Conservation (phyloP, 2,113 vertebrate species). For the Mola mola region DNA sequence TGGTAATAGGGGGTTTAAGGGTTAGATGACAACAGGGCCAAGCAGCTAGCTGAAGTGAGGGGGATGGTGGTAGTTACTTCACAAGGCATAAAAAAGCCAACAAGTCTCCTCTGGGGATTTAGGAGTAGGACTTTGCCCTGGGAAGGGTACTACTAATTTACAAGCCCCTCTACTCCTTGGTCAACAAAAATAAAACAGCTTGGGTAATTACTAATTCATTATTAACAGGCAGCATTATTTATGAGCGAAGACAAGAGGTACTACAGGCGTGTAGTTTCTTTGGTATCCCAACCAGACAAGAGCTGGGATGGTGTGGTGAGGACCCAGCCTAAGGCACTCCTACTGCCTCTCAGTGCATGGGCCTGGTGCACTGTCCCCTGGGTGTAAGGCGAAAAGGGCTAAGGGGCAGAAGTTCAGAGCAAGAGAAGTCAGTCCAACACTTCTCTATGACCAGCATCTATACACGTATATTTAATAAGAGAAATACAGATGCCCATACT, state of each 20-base stretch:
- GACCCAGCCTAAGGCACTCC: conserved; percentile 79
- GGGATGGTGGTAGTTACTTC: conserved; percentile 41
- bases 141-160: conserved; percentile 71
- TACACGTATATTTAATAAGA: conserved; percentile 27
- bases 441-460: conserved; percentile 67
- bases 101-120: conserved; percentile 54
- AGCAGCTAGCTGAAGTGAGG: conserved; percentile 6
- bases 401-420: conserved; percentile 42
- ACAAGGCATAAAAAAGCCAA: conserved; percentile 60
- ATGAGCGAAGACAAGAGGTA: conserved; percentile 72
- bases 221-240: conserved; percentile 84
- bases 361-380: conserved; percentile 71
- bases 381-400: conserved; percentile 55
- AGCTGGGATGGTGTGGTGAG: conserved; percentile 71
- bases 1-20: conserved; percentile 16
- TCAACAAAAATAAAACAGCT: conserved; percentile 80
- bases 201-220: conserved; percentile 84
- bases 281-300: conserved; percentile 72
- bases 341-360: conserved; percentile 62
- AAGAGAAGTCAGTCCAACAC: conserved; percentile 45
- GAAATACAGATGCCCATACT: conserved; percentile 6
- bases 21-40: conserved; percentile 23
- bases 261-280: conserved; percentile 68
- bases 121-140: conserved; percentile 36
- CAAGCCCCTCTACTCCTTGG: conserved; percentile 69